Conservation (phyloP, 2,113 vertebrate species). For the Dasypus novemcinctus region DNA sequence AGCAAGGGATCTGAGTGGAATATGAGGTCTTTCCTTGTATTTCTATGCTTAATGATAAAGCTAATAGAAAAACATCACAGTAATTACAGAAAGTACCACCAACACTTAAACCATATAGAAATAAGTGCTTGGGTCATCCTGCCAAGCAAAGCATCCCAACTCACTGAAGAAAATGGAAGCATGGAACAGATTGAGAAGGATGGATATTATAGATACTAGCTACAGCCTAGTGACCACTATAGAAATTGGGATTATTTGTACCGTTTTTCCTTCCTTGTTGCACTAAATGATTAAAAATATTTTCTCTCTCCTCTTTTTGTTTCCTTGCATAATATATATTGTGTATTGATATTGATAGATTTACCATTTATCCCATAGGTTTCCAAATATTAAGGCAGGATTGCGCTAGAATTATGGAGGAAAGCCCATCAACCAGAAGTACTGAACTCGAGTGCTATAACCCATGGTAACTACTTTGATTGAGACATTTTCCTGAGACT, state of each 20-base stretch:
- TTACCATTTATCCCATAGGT: background rate
- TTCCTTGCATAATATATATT: background rate
- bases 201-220: fast-evolving
- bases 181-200: fast-evolving
- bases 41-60: background rate
- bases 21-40: fast-evolving
- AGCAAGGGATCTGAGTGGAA: background rate
- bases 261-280: background rate
- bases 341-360: background rate
- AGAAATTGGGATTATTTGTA: background rate
- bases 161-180: fast-evolving
- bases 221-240: fast-evolving
- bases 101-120: background rate
- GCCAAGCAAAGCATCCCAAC: background rate
- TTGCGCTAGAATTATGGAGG: fast-evolving
- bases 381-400: background rate
- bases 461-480: background rate
- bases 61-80: background rate
- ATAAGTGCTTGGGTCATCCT: fast-evolving
- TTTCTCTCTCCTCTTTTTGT: background rate
- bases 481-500: background rate
- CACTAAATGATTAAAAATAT: background rate
- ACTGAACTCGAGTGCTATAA: fast-evolving
- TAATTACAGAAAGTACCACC: fast-evolving
- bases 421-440: background rate